phyloP scores from a whole-genome alignment of 35 echinoderm and acorn worm genomes.

The Acanthaster planci region DNA sequence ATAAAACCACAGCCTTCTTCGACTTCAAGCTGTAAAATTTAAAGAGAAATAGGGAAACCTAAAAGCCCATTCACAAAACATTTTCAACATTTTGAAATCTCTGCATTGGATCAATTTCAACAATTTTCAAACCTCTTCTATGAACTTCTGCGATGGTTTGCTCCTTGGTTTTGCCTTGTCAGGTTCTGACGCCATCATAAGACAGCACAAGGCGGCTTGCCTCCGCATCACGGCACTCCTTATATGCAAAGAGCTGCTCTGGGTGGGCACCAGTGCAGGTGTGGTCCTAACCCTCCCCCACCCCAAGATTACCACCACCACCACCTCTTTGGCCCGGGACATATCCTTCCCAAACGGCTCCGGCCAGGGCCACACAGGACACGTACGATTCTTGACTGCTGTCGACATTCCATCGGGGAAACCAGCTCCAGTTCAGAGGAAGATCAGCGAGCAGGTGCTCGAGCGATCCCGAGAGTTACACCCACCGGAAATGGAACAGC shows the following conservation, averaged over 20 bases:
- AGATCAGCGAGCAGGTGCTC: constrained; percentile 35
- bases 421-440: constrained; percentile 26
- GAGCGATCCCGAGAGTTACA: constrained; percentile 9
- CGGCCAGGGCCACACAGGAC: constrained; percentile 93
- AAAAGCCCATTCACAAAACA: no score
- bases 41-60: no score
- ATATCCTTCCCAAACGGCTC: constrained; percentile 74
- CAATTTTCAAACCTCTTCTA: no score
- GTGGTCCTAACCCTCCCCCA: constrained; percentile 93
- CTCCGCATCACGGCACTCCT: constrained; percentile 92
- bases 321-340: constrained; percentile 60
- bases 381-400: constrained; percentile 85
- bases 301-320: constrained; percentile 79
- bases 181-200: constrained; percentile 99
- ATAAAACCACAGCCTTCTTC: no score
- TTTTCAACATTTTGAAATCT: no score
- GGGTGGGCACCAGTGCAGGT: constrained; percentile 98
- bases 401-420: constrained; percentile 78
- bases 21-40: no score
- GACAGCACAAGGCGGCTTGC: constrained; percentile 98
- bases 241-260: constrained; percentile 88
- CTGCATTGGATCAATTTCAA: no score
- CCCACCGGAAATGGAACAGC: constrained; percentile 34
- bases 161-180: background rate
- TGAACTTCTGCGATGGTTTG: background rate